These are phyloP conservation scores for Epinephelus moara DNA, from an alignment of 2,113 vertebrate genomes.

Conservation along the genomic window DNA sequence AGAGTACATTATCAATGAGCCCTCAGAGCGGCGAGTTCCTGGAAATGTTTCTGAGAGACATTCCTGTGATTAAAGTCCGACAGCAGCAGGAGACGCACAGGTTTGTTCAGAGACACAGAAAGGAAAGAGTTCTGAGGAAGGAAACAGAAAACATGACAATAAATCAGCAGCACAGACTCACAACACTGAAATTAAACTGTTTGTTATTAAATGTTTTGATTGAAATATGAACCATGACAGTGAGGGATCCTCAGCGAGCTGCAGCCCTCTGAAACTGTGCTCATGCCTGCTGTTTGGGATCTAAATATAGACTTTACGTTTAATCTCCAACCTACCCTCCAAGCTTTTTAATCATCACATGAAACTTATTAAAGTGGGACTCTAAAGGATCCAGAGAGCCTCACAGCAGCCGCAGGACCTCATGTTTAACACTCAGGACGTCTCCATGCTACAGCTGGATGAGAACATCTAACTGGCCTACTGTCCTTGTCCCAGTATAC, in stretches of 20 bases:
- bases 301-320: constrained; percentile 35
- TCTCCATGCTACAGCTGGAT: no score
- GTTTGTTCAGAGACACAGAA: no score
- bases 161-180: no score
- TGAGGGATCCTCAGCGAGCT: background rate
- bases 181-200: background rate
- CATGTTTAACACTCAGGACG: background rate
- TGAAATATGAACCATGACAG: constrained; percentile 2
- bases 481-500: no score
- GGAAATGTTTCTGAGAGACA: background rate
- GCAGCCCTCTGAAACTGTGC: background rate
- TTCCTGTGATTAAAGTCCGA: constrained; percentile 24
- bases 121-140: background rate
- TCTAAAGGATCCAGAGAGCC: background rate
- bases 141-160: background rate
- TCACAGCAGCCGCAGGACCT: background rate
- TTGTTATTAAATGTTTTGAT: background rate
- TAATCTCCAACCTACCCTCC: constrained; percentile 7
- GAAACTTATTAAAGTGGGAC: background rate
- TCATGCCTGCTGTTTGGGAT: background rate
- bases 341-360: constrained; percentile 29
- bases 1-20: constrained; percentile 67
- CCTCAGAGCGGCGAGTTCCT: constrained; percentile 44
- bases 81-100: background rate
- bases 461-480: no score